These are phyloP conservation scores for Drosophila dunni DNA, from an alignment of 1,140 invertebrate genomes.

Conservation along the genomic window DNA sequence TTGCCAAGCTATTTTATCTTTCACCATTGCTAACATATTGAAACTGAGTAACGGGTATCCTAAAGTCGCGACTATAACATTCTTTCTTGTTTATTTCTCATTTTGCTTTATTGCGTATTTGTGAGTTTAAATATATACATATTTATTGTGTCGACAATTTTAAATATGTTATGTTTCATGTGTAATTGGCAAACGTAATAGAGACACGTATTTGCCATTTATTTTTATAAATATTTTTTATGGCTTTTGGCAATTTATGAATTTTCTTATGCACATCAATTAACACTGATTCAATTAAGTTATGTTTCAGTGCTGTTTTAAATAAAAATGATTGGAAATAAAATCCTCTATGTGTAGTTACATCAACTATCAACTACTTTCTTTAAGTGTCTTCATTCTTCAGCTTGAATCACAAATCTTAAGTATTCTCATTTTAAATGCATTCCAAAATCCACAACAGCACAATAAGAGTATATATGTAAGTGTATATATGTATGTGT, in stretches of 20 bases:
- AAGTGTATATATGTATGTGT: not conserved
- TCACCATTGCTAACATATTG: too few relatives aligned
- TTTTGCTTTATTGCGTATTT: slow-evolving; percentile 3
- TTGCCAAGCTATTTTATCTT: too few relatives aligned
- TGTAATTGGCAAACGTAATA: slow-evolving; percentile 38
- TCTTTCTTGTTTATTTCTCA: too few relatives aligned
- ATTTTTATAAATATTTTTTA: slow-evolving; percentile 21
- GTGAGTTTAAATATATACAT: slow-evolving; percentile 36
- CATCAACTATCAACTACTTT: too few relatives aligned
- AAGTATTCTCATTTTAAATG: slow-evolving; percentile 32
- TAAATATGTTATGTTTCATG: slow-evolving; percentile 31
- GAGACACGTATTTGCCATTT: slow-evolving; percentile 22
- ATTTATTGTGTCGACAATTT: slow-evolving; percentile 7
- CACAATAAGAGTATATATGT: not conserved
- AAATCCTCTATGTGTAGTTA: not conserved
- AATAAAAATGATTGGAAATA: not conserved
- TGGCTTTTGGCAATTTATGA: slow-evolving; percentile 24
- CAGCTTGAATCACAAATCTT: slow-evolving; percentile 14
- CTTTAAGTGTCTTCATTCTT: not conserved
- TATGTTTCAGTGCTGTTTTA: not conserved
- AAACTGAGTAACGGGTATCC: too few relatives aligned
- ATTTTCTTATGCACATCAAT: not conserved
- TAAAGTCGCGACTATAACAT: too few relatives aligned
- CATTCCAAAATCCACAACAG: slow-evolving; percentile 15
- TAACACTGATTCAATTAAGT: not conserved